phyloP scores from a whole-genome alignment of 2,113 vertebrate species.

The Oreochromis niloticus region DNA sequence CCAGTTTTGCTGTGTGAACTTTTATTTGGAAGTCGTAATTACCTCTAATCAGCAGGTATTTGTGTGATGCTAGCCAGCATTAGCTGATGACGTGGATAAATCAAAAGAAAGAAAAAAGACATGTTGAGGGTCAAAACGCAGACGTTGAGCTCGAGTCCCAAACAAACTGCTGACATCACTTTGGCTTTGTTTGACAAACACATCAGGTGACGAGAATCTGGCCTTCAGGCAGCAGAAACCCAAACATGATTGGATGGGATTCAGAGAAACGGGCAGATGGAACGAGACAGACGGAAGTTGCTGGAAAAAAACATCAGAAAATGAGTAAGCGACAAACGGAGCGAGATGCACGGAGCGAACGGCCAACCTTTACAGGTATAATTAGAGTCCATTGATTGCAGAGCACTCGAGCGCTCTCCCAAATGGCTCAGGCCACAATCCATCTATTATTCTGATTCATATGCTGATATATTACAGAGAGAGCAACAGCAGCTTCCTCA shows the following conservation, averaged over 20 bases:
- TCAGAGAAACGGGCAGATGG: background rate
- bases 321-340: background rate
- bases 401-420: conserved; percentile 3
- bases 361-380: conserved; percentile 3
- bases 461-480: background rate
- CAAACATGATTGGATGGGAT: background rate
- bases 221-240: background rate
- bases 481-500: background rate
- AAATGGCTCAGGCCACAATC: background rate
- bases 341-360: background rate
- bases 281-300: background rate
- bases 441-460: background rate
- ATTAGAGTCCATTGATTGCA: conserved; percentile 30
- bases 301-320: background rate
- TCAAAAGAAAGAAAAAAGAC: background rate
- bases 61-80: background rate
- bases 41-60: background rate
- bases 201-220: background rate
- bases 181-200: background rate
- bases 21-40: background rate
- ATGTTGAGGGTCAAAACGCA: rapidly evolving
- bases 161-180: background rate
- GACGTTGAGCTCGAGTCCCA: rapidly evolving
- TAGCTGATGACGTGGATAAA: background rate
- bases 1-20: background rate